Evolutionary conservation across 1,140 invertebrate genomes (phyloP), one percentile per base, ranked within the genome.

Genomic region (Meloidogyne chitwoodi): DNA sequence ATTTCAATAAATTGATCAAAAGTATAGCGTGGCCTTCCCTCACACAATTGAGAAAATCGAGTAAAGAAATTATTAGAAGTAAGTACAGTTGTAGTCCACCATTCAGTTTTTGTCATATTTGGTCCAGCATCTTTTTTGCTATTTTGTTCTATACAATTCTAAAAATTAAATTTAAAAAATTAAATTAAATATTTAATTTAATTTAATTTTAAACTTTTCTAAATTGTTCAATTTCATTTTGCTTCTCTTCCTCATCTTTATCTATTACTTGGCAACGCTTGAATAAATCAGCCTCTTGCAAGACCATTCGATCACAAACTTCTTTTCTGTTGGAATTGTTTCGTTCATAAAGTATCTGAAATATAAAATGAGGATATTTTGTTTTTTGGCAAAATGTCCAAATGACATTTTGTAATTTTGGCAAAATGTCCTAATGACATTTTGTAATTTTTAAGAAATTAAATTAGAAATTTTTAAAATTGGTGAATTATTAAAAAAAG

Each of bases 241-340:
- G 56, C 19, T 44, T 69, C 62, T 79, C 48, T 31, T 63, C 76
- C 66, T 80, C 78, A 4, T 77, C 31, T 48, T 67, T 56, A 26
- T 80, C 56, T 22, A 74, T 74, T n/a, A 85, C 84, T 65, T 85
- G 86, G 72, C 84, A 85, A 11, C 83, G 76, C n/a, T 69, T 77
- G 75, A 87, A 87, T 12, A 85, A 44, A 66, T 85, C 85, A 62
- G 79, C 68, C 66, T 84, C 79, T 6, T 70, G 74, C 22, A 71
- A 27, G 22, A 76, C 66, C 16, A 80, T 74, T n/a, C 75, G 64
- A 29, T 85, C 76, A 74, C 84, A 85, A 62, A 85, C 77, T n/a
- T 84, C 68, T 61, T 34, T 79, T 74, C 80, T 29, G 44, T 74
- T 77, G 62, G 67, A 62, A 66, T 83, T 81, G 16, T 77, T 68